Base-by-base conservation (phyloP, 1,140 invertebrate species). In the Ganaspis sp. region DNA sequence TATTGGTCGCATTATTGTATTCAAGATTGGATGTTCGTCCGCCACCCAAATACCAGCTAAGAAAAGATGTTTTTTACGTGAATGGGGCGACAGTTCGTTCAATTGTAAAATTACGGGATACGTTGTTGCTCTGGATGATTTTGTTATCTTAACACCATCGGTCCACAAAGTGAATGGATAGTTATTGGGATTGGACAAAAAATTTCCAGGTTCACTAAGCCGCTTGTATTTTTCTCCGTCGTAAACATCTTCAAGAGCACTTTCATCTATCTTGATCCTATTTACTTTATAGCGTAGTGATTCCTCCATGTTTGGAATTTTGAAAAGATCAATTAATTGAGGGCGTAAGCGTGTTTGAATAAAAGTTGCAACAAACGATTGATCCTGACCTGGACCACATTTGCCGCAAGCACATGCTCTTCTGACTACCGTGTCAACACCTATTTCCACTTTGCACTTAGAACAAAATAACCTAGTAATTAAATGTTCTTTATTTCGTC, bases 211-310 rank as follows among this genome's bases (percentile, higher is more conserved):
- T 15, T 6, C 11, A 6, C 38, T 17, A 78, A 70, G 9, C 74
- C 19, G n/a, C n/a, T 54, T 49, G 21, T 81, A 81, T 72, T 69
- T 40, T 15, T 4, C 5, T 9, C 42, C 42, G 38, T 82, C 81
- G 26, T 76, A 80, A 21, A 82, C 74, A 64, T 82, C 78, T 77
- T 83, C 81, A 11, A 78, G 72, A 21, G 9, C 42, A 11, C 77
- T 38, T 9, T 11, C 26, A 70, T 78, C 34, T 9, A 37, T 49
- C 74, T 80, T 80, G 12, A 40, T 11, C 37, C 76, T 34, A 21
- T 38, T 76, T n/a, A 58, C 34, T 64, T 76, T 58, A 58, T 79
- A 76, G 29, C 72, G 42, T 19, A 81, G 42, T 0, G 72, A 58
- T 49, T 34, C 34, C 1, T 37, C 17, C 69, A 79, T 81, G 21